Percentiles rank a stretch among this genome's conserved stretches.
Conservation (phyloP, 1,140 invertebrate species). For the Augochlora pura region DNA sequence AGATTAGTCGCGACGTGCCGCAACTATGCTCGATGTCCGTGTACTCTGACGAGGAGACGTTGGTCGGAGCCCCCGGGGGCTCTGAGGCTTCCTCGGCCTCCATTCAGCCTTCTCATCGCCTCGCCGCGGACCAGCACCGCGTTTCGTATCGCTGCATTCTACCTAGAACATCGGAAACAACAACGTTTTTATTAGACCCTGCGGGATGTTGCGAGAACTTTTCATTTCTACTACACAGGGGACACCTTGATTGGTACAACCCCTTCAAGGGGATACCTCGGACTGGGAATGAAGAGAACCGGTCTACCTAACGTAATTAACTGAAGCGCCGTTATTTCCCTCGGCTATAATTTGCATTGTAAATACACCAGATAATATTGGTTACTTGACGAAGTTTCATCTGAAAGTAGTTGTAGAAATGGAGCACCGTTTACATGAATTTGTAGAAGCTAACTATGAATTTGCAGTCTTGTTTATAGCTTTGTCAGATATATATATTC, state of each 20-base stretch:
- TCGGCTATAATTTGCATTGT: background rate
- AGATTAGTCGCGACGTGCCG: conserved; percentile 39
- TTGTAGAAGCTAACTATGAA: no score
- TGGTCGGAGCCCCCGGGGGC: conserved; percentile 76
- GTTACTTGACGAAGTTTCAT: no score
- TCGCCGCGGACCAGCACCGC: conserved; percentile 63
- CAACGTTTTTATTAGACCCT: background rate
- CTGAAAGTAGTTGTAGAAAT: no score
- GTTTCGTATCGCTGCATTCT: conserved; percentile 67
- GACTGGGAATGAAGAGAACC: background rate
- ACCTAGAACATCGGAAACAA: conserved; percentile 60
- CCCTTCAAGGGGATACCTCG: background rate
- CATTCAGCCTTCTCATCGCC: conserved; percentile 77
- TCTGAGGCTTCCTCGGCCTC: conserved; percentile 78
- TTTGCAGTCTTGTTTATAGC: no score
- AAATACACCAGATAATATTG: background rate
- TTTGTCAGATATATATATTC: no score
- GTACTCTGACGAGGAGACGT: conserved; percentile 64
- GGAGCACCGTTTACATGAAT: no score
- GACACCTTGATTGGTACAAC: background rate
- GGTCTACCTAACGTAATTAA: background rate
- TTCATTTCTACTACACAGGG: background rate
- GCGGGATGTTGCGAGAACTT: background rate
- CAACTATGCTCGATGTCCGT: conserved; percentile 43
- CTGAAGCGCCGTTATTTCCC: conserved; percentile 1